Conservation (phyloP, 2,888 invertebrate genomes). For the Watsonalla cultraria region DNA sequence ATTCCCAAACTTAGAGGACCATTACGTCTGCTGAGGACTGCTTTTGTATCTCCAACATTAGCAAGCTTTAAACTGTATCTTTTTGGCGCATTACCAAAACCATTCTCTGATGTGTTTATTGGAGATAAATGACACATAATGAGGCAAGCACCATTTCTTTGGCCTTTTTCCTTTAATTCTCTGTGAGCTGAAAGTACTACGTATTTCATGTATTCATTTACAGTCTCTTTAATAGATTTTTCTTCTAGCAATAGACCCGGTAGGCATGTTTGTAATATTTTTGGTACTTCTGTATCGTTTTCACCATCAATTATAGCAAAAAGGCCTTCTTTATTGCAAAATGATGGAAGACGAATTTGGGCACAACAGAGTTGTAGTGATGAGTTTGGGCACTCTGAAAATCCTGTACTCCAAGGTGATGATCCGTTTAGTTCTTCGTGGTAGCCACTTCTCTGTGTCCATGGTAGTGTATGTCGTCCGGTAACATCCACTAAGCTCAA, state of each 20-base stretch:
- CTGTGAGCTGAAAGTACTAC: constrained; percentile 89
- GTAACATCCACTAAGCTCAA: constrained; percentile 92
- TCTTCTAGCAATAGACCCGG: constrained; percentile 90
- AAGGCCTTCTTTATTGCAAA: constrained; percentile 88
- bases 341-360: constrained; percentile 87
- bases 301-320: constrained; percentile 91
- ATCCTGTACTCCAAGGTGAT: constrained; percentile 89
- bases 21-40: constrained; percentile 84
- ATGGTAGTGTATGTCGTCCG: constrained; percentile 86
- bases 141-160: constrained; percentile 85
- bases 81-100: constrained; percentile 79
- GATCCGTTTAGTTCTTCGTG: constrained; percentile 75
- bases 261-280: constrained; percentile 84
- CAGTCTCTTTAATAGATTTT: constrained; percentile 88
- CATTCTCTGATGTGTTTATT: constrained; percentile 77
- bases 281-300: constrained; percentile 83
- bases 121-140: constrained; percentile 86
- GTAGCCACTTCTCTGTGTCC: constrained; percentile 67
- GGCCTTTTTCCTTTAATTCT: constrained; percentile 86
- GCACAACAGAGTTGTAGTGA: constrained; percentile 86
- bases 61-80: constrained; percentile 85
- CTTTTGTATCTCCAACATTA: constrained; percentile 86
- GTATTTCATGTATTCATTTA: constrained; percentile 90
- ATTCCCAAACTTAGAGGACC: constrained; percentile 83
- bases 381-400: constrained; percentile 90